phyloP scores from a whole-genome alignment of 2,888 invertebrate species.

The Polymixis flavicincta region DNA sequence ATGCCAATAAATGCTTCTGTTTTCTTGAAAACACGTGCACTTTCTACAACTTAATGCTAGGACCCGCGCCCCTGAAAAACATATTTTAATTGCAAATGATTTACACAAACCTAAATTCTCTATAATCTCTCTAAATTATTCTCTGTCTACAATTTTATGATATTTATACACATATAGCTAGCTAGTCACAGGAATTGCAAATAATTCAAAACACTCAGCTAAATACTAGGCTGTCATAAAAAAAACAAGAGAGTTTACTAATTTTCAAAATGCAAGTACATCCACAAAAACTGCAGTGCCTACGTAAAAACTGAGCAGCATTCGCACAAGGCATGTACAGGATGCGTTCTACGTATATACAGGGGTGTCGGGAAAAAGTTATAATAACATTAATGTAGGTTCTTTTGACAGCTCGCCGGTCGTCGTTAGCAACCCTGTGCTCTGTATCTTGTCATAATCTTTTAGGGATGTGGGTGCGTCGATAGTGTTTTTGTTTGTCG shows the following conservation, averaged over 20 bases:
- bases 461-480: conserved; percentile 77
- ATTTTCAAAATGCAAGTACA: conserved; percentile 25
- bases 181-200: neutral
- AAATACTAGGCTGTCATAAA: conserved; percentile 38
- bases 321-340: conserved; percentile 62
- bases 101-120: neutral
- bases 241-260: conserved; percentile 10
- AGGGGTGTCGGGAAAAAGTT: conserved; percentile 87
- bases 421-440: conserved; percentile 89
- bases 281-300: conserved; percentile 38
- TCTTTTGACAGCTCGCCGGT: conserved; percentile 89
- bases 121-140: neutral
- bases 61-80: neutral
- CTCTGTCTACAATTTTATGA: neutral
- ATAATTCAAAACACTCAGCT: neutral
- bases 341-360: conserved; percentile 69
- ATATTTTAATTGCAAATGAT: neutral
- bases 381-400: conserved; percentile 90
- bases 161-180: too few species aligned
- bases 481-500: conserved; percentile 62
- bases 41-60: conserved; percentile 3
- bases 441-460: conserved; percentile 90
- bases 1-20: neutral
- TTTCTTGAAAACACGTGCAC: neutral
- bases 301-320: conserved; percentile 49